Conservation (phyloP, 2,888 invertebrate genomes). For the Zygogramma bicolorata region DNA sequence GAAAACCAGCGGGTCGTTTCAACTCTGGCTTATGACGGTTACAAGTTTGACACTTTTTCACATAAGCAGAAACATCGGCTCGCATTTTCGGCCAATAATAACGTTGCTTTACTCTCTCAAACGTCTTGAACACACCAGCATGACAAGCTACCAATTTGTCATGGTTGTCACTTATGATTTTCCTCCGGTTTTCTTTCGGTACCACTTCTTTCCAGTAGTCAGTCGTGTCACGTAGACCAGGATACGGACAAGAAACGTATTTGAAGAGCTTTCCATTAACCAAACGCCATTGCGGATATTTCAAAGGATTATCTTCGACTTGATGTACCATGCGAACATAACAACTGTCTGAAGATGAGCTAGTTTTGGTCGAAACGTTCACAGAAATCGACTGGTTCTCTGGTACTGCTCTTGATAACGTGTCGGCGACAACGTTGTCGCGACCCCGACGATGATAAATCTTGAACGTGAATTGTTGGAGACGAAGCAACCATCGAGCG, state of each 20-base stretch:
- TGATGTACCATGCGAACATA: slow-evolving; percentile 35
- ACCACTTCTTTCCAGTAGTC: slow-evolving; percentile 43
- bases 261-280: slow-evolving; percentile 37
- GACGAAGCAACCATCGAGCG: slow-evolving; percentile 19
- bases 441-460: slow-evolving; percentile 38
- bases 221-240: slow-evolving; percentile 23
- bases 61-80: slow-evolving; percentile 13
- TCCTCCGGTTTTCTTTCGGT: slow-evolving; percentile 28
- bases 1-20: slow-evolving; percentile 9
- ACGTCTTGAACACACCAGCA: slow-evolving; percentile 21
- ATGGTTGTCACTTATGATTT: slow-evolving; percentile 32
- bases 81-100: slow-evolving; percentile 28
- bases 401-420: slow-evolving; percentile 22
- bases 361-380: not conserved
- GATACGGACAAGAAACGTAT: slow-evolving; percentile 29
- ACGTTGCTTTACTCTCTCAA: not conserved
- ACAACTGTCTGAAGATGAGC: slow-evolving; percentile 35
- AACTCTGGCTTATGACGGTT: not conserved
- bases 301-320: slow-evolving; percentile 29
- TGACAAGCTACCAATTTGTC: slow-evolving; percentile 26
- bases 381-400: slow-evolving; percentile 10
- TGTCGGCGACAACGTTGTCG: slow-evolving; percentile 33
- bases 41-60: slow-evolving; percentile 16
- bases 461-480: slow-evolving; percentile 43
- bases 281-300: slow-evolving; percentile 44